Percentiles rank a stretch among this genome's conserved stretches.
Conservation (phyloP, 2,797 vertebrate species). For the Sternarchorhynchus goeldii region DNA sequence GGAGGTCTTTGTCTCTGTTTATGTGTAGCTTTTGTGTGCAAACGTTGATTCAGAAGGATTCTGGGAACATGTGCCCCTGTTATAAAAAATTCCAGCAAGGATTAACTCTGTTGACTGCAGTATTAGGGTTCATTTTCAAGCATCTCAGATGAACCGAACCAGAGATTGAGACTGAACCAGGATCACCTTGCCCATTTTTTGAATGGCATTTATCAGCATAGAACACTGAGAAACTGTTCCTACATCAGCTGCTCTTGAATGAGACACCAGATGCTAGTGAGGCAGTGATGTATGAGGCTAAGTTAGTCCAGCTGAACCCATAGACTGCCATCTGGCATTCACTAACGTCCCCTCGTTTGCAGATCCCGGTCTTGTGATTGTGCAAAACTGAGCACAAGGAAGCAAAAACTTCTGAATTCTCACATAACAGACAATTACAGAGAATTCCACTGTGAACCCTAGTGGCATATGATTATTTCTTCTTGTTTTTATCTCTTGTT, state of each 20-base stretch:
- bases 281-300: slow-evolving; percentile 47
- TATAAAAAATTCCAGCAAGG: slow-evolving; percentile 6
- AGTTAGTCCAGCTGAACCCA: slow-evolving; percentile 42
- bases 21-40: slow-evolving; percentile 1
- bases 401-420: not conserved
- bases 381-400: not conserved
- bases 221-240: not conserved
- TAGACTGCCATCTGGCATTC: slow-evolving; percentile 39
- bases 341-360: not conserved
- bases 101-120: slow-evolving; percentile 27
- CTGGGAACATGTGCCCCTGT: slow-evolving; percentile 1
- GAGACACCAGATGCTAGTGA: slow-evolving; percentile 27
- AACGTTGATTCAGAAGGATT: not conserved
- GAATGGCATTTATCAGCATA: not conserved
- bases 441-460: too few species aligned
- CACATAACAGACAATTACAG: not conserved
- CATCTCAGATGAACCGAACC: too few species aligned
- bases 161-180: too few species aligned
- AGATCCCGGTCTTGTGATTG: not conserved
- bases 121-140: slow-evolving; percentile 6
- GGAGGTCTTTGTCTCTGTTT: not conserved
- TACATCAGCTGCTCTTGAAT: slow-evolving; percentile 16
- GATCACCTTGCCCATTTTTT: not conserved
- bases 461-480: too few species aligned
- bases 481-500: too few species aligned